Percentiles rank a stretch among this genome's conserved stretches.
These are phyloP conservation scores for Phrynocephalus versicolor DNA, from an alignment of 2,113 vertebrate species.

Conservation along the genomic window DNA sequence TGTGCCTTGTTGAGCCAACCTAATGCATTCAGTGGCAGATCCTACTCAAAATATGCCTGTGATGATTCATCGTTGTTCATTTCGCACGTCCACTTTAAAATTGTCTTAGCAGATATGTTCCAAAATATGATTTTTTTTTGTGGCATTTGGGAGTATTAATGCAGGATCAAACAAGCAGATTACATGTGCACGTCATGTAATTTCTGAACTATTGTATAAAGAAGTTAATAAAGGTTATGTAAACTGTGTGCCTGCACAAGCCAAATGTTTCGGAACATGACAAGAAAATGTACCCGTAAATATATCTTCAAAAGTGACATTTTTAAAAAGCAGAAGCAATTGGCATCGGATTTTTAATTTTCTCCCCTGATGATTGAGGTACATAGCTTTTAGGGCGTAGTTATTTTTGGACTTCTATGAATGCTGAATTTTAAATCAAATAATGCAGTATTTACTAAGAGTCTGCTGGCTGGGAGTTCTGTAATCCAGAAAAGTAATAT, in stretches of 20 bases:
- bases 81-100: conserved; percentile 37
- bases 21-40: background rate
- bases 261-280: conserved; percentile 32
- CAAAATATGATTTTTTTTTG: conserved; percentile 19
- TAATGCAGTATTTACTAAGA: background rate
- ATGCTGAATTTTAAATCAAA: background rate
- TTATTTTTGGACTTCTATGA: background rate
- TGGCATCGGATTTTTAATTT: background rate
- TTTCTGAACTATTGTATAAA: conserved; percentile 48
- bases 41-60: background rate
- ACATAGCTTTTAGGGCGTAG: background rate
- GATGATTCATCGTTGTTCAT: conserved; percentile 35
- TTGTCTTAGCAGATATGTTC: conserved; percentile 10
- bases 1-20: background rate
- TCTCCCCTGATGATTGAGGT: background rate
- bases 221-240: conserved; percentile 46
- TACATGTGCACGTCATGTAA: conserved; percentile 35
- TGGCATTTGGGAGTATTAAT: conserved; percentile 45
- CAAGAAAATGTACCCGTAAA: background rate
- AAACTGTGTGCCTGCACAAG: conserved; percentile 39
- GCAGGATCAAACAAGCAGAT: conserved; percentile 47
- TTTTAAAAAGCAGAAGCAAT: background rate
- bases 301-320: background rate
- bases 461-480: too few species aligned
- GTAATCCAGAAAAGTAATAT: too few species aligned